Percentiles rank a stretch among this genome's conserved stretches.
phyloP scores from a whole-genome alignment of 2,113 vertebrate species.

The Hippocampus barbouri region DNA sequence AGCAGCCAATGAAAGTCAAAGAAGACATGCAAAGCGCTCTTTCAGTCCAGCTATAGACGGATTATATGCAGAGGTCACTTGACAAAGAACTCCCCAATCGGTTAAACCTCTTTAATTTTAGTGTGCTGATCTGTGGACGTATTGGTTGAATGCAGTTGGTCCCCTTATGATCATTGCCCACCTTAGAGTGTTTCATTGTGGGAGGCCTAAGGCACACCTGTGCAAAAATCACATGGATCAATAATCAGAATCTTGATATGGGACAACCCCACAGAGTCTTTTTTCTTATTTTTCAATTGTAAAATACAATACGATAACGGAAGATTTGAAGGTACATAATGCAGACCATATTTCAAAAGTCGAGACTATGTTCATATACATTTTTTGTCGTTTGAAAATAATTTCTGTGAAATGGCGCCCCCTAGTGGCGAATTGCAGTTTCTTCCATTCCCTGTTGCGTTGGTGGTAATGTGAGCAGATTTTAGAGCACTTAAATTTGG shows the following conservation, averaged over 20 bases:
- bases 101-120: neutral
- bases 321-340: no score
- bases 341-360: no score
- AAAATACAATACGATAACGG: no score
- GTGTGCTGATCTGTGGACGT: neutral
- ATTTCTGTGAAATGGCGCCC: slow-evolving; percentile 27
- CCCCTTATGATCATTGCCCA: neutral
- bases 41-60: neutral
- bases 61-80: slow-evolving; percentile 22
- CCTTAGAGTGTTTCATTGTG: neutral
- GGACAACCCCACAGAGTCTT: no score
- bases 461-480: no score
- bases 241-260: no score
- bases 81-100: slow-evolving; percentile 19
- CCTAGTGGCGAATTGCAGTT: slow-evolving; percentile 33
- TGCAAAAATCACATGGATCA: no score
- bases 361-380: no score
- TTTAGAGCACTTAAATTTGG: no score
- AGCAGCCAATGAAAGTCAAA: slow-evolving; percentile 13
- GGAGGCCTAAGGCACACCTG: no score
- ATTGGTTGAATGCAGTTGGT: neutral
- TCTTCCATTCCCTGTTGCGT: neutral
- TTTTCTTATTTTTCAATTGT: no score
- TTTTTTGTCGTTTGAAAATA: no score
- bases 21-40: slow-evolving; percentile 12